phyloP scores from a whole-genome alignment of 2,888 invertebrate genomes.

The Zygothrica quintamaculata region DNA sequence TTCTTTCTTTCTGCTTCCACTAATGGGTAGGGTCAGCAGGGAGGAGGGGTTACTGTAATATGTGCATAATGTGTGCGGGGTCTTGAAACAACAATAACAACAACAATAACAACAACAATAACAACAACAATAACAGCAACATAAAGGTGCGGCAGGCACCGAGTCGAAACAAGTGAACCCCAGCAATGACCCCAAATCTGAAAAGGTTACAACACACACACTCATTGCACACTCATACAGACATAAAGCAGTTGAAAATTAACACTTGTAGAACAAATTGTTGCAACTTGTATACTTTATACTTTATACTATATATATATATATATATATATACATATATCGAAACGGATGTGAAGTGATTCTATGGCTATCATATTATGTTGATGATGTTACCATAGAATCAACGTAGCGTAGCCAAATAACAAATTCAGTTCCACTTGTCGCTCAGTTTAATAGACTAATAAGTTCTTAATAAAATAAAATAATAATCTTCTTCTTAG shows the following conservation, averaged over 20 bases:
- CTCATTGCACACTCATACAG: constrained; percentile 4
- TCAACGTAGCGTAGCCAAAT: constrained; percentile 49
- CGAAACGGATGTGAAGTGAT: constrained; percentile 4
- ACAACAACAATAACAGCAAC: no score
- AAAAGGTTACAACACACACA: constrained; percentile 44
- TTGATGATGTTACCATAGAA: constrained; percentile 15
- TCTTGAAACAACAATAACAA: no score
- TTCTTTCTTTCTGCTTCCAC: neutral
- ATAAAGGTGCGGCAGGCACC: constrained; percentile 21
- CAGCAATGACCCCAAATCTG: constrained; percentile 37
- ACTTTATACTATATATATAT: no score
- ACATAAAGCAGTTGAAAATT: constrained; percentile 25
- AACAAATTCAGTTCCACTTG: constrained; percentile 51
- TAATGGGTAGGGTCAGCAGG: neutral
- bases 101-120: no score
- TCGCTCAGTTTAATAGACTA: constrained; percentile 31
- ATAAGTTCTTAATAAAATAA: neutral
- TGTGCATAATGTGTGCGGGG: constrained; percentile 24
- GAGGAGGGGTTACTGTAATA: constrained; percentile 15
- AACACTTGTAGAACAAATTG: constrained; percentile 48
- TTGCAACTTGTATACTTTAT: no score
- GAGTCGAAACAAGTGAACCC: constrained; percentile 29
- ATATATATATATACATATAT: no score
- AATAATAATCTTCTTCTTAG: neutral
- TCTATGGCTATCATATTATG: constrained; percentile 3